Evolutionary conservation across 1,140 invertebrate genomes (phyloP).

Genomic region (Solenopsis fugax): DNA sequence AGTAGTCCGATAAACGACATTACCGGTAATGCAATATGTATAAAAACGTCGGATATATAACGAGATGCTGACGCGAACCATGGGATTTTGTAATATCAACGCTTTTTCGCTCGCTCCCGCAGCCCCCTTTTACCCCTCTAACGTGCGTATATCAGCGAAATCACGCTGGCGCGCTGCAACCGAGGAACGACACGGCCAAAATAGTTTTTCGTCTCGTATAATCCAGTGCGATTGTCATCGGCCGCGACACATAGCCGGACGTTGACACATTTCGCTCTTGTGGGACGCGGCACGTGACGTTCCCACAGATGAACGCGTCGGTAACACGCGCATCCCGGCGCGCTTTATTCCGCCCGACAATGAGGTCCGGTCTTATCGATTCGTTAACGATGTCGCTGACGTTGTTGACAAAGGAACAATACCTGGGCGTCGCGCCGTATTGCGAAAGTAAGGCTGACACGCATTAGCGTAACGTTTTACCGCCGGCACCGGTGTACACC

Average conservation of each 20-base stretch:
- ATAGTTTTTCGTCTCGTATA: constrained; percentile 78
- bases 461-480: constrained; percentile 18
- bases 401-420: constrained; percentile 81
- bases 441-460: constrained; percentile 41
- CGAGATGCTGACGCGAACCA: constrained; percentile 48
- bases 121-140: background rate
- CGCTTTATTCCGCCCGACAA: constrained; percentile 77
- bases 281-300: constrained; percentile 77
- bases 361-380: constrained; percentile 84
- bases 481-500: too few relatives aligned
- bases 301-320: constrained; percentile 82
- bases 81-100: constrained; percentile 60
- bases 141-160: constrained; percentile 54
- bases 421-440: background rate
- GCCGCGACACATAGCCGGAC: constrained; percentile 71
- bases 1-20: constrained; percentile 51
- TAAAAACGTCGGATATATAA: constrained; percentile 54
- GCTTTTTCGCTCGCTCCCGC: constrained; percentile 29
- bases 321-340: constrained; percentile 79
- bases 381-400: constrained; percentile 81
- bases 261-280: constrained; percentile 81
- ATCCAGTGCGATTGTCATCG: constrained; percentile 77
- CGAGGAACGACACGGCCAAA: constrained; percentile 56
- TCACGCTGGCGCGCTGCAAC: constrained; percentile 51
- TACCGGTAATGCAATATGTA: constrained; percentile 50